Evolutionary conservation across 2,888 invertebrate genomes (phyloP).

Genomic region (Eilema sororculum): DNA sequence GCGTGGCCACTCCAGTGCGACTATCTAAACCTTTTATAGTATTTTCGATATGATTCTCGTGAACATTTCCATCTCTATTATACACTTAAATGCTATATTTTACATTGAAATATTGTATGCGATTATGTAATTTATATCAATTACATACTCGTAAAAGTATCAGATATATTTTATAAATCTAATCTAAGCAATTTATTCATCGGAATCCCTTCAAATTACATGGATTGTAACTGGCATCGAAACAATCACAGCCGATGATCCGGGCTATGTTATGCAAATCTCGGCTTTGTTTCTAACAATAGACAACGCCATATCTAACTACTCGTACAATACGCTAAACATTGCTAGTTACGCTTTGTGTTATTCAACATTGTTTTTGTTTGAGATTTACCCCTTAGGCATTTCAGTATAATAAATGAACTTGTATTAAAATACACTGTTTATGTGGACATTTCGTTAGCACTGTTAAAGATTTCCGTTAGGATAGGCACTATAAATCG

Average conservation of each 20-base stretch:
- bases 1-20: constrained; percentile 42
- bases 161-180: constrained; percentile 64
- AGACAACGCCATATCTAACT: constrained; percentile 70
- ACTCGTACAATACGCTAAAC: constrained; percentile 55
- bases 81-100: not conserved
- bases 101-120: constrained; percentile 24
- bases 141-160: constrained; percentile 23
- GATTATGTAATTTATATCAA: constrained; percentile 26
- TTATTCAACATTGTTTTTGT: constrained; percentile 61
- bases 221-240: constrained; percentile 77
- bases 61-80: not conserved
- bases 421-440: constrained; percentile 13
- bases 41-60: constrained; percentile 10
- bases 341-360: constrained; percentile 59
- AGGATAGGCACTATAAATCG: constrained; percentile 36
- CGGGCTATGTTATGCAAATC: constrained; percentile 82
- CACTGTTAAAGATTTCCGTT: not conserved
- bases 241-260: constrained; percentile 83
- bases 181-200: constrained; percentile 73
- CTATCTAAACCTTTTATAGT: constrained; percentile 33
- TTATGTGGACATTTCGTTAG: constrained; percentile 1
- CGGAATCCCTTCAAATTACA: constrained; percentile 81
- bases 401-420: constrained; percentile 26
- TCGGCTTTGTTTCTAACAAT: constrained; percentile 77
- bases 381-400: constrained; percentile 24